A percentile compares a stretch with the other conserved stretches of the same genome.
phyloP scores from a whole-genome alignment of 1,140 invertebrate genomes.

The Drosophila simulans region DNA sequence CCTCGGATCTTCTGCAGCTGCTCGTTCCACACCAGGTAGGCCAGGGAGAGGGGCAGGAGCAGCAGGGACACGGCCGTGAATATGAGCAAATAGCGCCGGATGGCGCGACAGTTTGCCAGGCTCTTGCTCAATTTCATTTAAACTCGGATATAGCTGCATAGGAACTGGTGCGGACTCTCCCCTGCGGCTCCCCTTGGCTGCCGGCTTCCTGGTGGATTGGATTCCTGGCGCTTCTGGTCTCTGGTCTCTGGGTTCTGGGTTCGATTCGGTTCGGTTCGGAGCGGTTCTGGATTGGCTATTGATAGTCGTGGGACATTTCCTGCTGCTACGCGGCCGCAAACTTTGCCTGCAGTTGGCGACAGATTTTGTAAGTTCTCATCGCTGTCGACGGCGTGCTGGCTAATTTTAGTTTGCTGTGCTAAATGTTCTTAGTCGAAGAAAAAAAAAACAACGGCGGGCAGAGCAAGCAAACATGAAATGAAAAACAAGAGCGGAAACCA shows the following conservation, averaged over 20 bases:
- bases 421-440: conserved; percentile 37
- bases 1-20: conserved; percentile 84
- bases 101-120: conserved; percentile 80
- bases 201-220: background rate
- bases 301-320: conserved; percentile 47
- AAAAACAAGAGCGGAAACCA: conserved; percentile 31
- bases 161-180: conserved; percentile 58
- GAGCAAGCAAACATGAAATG: background rate
- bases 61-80: conserved; percentile 80
- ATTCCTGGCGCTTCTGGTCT: background rate
- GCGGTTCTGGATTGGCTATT: conserved; percentile 28
- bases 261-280: conserved; percentile 14
- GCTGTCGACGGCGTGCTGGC: conserved; percentile 39
- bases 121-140: conserved; percentile 83
- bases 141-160: conserved; percentile 68
- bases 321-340: conserved; percentile 56
- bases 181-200: conserved; percentile 31
- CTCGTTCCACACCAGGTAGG: conserved; percentile 82
- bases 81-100: conserved; percentile 83
- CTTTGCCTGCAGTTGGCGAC: conserved; percentile 73
- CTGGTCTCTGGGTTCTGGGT: background rate
- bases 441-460: conserved; percentile 12
- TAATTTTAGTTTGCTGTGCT: conserved; percentile 72
- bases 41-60: conserved; percentile 74
- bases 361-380: conserved; percentile 70